A percentile compares a stretch with the other conserved stretches of the same genome.
phyloP scores from a whole-genome alignment of 2,888 invertebrate genomes.

The Protodeltote pygarga region DNA sequence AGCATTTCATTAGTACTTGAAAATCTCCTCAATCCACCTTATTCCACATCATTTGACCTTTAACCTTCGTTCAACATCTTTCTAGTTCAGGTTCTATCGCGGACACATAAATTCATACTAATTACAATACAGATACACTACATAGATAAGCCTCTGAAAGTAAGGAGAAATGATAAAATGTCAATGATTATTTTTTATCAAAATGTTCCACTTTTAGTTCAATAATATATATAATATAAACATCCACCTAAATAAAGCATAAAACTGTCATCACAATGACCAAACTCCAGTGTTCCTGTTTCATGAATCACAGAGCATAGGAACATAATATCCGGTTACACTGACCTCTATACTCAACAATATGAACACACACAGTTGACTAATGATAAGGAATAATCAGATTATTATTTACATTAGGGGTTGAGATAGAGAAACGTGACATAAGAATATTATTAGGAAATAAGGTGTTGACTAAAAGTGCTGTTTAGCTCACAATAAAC shows the following conservation, averaged over 20 bases:
- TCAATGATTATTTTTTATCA: constrained; percentile 47
- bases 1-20: too few relatives aligned
- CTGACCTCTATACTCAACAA: constrained; percentile 37
- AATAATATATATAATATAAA: constrained; percentile 7
- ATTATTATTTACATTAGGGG: constrained; percentile 12
- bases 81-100: too few relatives aligned
- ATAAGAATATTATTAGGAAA: not conserved
- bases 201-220: constrained; percentile 47
- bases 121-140: constrained; percentile 7
- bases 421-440: too few relatives aligned
- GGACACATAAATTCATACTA: too few relatives aligned
- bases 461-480: not conserved
- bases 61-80: too few relatives aligned
- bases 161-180: constrained; percentile 40
- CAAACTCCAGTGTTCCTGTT: constrained; percentile 17
- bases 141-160: constrained; percentile 38
- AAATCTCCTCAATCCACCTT: too few relatives aligned
- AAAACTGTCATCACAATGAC: constrained; percentile 7
- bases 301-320: constrained; percentile 26
- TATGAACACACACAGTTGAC: constrained; percentile 21
- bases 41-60: too few relatives aligned
- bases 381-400: constrained; percentile 28
- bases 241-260: constrained; percentile 11
- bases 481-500: too few relatives aligned
- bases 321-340: constrained; percentile 28